These are phyloP conservation scores for Drosophila birchii DNA, from an alignment of 2,888 invertebrate species.

Conservation along the genomic window DNA sequence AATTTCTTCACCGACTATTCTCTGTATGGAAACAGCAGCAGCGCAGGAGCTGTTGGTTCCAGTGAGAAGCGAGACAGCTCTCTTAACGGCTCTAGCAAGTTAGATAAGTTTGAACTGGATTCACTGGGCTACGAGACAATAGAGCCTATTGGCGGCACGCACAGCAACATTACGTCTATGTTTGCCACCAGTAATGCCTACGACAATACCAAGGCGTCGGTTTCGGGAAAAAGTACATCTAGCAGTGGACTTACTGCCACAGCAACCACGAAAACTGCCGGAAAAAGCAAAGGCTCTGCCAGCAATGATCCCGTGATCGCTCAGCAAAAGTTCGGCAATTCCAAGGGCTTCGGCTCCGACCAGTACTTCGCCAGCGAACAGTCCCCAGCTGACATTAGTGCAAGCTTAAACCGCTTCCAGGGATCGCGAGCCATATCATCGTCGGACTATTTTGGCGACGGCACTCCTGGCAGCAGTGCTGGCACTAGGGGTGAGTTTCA, in stretches of 20 bases:
- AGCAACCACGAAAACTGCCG: constrained; percentile 18
- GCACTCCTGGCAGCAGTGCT: constrained; percentile 75
- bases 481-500: constrained; percentile 46
- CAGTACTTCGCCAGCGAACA: constrained; percentile 94
- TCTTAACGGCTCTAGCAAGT: constrained; percentile 60
- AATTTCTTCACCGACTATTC: constrained; percentile 79
- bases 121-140: constrained; percentile 84
- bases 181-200: constrained; percentile 72
- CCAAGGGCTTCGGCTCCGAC: constrained; percentile 99
- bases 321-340: constrained; percentile 97
- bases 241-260: background rate
- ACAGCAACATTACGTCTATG: constrained; percentile 84
- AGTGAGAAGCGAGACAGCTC: constrained; percentile 54
- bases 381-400: constrained; percentile 79
- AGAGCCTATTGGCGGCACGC: constrained; percentile 83
- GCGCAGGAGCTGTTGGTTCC: constrained; percentile 22
- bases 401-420: constrained; percentile 91
- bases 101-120: constrained; percentile 82
- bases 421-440: constrained; percentile 98
- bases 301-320: constrained; percentile 86
- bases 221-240: constrained; percentile 19
- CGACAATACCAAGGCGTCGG: constrained; percentile 53
- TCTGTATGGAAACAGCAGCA: constrained; percentile 59
- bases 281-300: constrained; percentile 50
- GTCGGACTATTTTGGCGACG: constrained; percentile 95